These are phyloP conservation scores for Tachysurus vachellii DNA, from an alignment of 2,113 vertebrate genomes.

Conservation along the genomic window DNA sequence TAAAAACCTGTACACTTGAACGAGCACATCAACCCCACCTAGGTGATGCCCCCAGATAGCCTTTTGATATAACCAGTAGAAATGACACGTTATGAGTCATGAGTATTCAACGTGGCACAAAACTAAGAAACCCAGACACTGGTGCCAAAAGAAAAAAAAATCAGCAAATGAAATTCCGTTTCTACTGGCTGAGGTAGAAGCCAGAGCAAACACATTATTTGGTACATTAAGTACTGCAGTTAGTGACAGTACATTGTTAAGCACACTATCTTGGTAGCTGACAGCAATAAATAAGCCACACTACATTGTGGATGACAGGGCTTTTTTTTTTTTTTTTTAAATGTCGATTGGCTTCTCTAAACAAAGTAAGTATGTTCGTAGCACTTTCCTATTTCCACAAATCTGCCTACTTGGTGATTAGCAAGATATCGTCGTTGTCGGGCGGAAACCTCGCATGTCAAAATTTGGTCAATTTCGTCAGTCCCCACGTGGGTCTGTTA, in stretches of 20 bases:
- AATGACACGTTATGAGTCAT: background rate
- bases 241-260: background rate
- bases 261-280: background rate
- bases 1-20: background rate
- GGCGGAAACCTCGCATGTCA: no score
- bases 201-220: background rate
- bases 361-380: background rate
- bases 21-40: background rate
- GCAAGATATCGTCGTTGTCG: no score
- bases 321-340: background rate
- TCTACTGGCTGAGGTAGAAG: background rate
- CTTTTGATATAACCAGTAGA: background rate
- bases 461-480: no score
- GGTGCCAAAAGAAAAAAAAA: background rate
- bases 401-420: background rate
- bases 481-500: no score
- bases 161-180: background rate
- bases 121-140: no score
- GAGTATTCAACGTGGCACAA: background rate
- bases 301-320: background rate
- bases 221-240: background rate
- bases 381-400: background rate
- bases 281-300: background rate
- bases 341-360: no score
- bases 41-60: background rate